Evolutionary conservation across 2,888 invertebrate species (phyloP), one percentile per base, ranked within the genome.

Genomic region (Molanna angustata): DNA sequence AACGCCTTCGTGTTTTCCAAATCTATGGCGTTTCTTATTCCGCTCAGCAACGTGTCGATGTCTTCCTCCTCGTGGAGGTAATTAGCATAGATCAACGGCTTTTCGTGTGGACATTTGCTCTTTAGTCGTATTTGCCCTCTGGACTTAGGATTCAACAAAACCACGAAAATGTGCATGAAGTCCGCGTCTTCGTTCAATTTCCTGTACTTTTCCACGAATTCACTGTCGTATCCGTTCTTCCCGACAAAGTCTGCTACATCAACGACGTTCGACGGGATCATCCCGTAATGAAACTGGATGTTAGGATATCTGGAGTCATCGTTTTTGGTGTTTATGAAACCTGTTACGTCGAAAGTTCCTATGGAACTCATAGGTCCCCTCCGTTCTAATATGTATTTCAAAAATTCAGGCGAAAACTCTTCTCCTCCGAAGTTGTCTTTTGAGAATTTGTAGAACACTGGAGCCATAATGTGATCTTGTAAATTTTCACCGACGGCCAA

Each of bases 121-220:
- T 75, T 79, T 3, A 96, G 69, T 52, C 79, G 61, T n/a, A 91
- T 68, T 58, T 71, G 73, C 0, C 90, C 90, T 49, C 74, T 74
- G 49, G 88, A 88, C 57, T 76, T 78, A 0, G 90, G 90, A 49
- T 71, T 69, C 6, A 76, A 50, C 14, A 78, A 60, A 1, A 70
- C 65, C 0, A 73, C 68, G 27, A 68, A 70, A 21, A 73, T 62
- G 1, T 69, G 64, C 1, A 80, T 45, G 3, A 78, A 57, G 55
- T 66, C 68, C 22, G 64, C 61, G 31, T 60, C 11, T 61, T 61
- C 41, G 62, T 61, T 3, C 67, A 58, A 46, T 65, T 64, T 14
- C 53, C 48, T 58, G 55, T 68, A 2, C 70, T 71, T 27, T 64
- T 62, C 0, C 66, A 41, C 1, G n/a, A 52, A 52, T 32, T 54